These are phyloP conservation scores for Hofmannophila pseudospretella DNA, from an alignment of 2,888 invertebrate species.

Conservation along the genomic window DNA sequence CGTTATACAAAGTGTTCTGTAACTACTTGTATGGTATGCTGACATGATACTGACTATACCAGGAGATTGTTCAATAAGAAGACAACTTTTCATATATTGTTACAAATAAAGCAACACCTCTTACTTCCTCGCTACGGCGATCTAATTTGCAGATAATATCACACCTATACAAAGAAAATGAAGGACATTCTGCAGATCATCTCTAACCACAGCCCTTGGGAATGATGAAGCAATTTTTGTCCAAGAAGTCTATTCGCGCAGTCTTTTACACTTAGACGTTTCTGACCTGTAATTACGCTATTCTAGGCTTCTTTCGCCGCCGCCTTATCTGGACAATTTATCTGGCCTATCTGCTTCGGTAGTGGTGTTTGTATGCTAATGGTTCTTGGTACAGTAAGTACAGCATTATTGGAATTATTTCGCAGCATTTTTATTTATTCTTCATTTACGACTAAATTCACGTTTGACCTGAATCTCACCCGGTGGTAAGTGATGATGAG, in stretches of 20 bases:
- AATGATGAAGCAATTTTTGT: constrained; percentile 1
- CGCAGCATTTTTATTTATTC: too few species aligned
- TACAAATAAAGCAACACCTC: too few species aligned
- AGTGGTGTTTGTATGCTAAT: constrained; percentile 68
- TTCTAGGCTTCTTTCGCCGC: constrained; percentile 56
- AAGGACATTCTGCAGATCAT: not conserved
- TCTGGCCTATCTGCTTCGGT: constrained; percentile 53
- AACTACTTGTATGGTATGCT: too few species aligned
- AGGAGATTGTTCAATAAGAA: not conserved
- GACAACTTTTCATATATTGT: too few species aligned
- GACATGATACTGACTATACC: too few species aligned
- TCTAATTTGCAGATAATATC: too few species aligned
- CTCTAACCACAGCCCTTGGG: not conserved
- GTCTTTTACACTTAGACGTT: constrained; percentile 2
- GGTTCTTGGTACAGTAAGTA: constrained; percentile 30
- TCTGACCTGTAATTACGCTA: constrained; percentile 44
- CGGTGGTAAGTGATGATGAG: too few species aligned
- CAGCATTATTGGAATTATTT: too few species aligned
- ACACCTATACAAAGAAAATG: not conserved
- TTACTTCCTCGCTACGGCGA: not conserved
- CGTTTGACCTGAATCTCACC: too few species aligned
- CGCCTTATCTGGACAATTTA: constrained; percentile 63
- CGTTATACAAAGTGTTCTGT: too few species aligned
- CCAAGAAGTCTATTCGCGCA: not conserved
- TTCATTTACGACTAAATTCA: too few species aligned